Evolutionary conservation across 2,888 invertebrate genomes (phyloP), one percentile per base, ranked within the genome.

Genomic region (Scaptomyza caliginosa): DNA sequence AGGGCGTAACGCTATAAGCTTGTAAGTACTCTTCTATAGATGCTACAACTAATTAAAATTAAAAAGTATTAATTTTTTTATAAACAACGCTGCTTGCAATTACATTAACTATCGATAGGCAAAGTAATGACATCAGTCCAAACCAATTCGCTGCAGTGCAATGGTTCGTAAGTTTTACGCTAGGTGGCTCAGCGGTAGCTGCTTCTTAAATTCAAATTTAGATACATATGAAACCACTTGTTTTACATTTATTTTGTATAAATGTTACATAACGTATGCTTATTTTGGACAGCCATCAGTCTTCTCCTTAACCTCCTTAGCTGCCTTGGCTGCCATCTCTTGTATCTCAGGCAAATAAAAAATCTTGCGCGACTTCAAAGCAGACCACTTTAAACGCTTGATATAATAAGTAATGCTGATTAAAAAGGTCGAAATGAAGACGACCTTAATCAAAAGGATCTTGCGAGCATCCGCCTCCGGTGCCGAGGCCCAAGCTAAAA

Each of bases 401-500:
- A 94, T 92, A 92, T 97, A 98, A 92, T 95, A 96, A 23, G 92
- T 75, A 21, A 94, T 89, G 21, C 89, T 93, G 6, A 92, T 81
- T 43, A 97, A 91, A 62, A 95, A 78, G 2, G 94, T 75, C 89
- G 95, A 93, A 69, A 97, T 94, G 74, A 95, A 93, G 34, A 95
- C 34, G 0, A 92, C 92, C 93, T 97, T 97, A 74, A 98, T 93
- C 62, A 94, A 92, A 94, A 97, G 94, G 74, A 93, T 92, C 87
- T 98, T 96, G 66, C 98, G 94, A 0, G 94, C 94, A 91, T 99
- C 99, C 60, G 94, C 94, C 89, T 98, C 98, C 0, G 97, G 98
- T 91, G 98, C 98, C 0, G 96, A 94, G 55, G 96, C 94, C 98
- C 98, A 99, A 90, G 95, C 95, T 59, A 99, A 94, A 94, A 99